A percentile compares a stretch with the other conserved stretches of the same genome.
These are phyloP conservation scores for Fulica atra DNA, from an alignment of 2,113 vertebrate species.

Conservation along the genomic window DNA sequence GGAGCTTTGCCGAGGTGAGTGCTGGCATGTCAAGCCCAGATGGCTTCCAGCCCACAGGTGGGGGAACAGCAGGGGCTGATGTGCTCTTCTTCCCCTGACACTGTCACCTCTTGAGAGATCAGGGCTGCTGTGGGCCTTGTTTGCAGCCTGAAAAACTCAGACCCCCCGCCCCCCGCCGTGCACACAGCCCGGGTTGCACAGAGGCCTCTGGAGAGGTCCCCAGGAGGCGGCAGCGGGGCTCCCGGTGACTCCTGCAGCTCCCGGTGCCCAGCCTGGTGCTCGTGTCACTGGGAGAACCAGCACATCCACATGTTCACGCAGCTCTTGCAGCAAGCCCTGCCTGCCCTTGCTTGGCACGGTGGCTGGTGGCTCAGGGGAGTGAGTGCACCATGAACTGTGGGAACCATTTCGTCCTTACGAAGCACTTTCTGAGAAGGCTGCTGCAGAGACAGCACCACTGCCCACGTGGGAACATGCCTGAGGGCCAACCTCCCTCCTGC, in stretches of 20 bases:
- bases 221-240: background rate
- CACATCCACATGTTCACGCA: background rate
- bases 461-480: fast-evolving
- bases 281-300: background rate
- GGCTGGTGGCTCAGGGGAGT: fast-evolving
- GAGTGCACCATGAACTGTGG: fast-evolving
- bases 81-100: background rate
- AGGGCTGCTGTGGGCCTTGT: background rate
- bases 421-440: background rate
- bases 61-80: background rate
- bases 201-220: background rate
- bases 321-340: background rate
- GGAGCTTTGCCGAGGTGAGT: background rate
- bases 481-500: background rate
- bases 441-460: background rate
- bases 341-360: background rate
- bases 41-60: fast-evolving
- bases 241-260: background rate
- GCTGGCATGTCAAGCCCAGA: background rate
- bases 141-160: background rate
- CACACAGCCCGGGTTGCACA: fast-evolving
- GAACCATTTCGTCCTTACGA: fast-evolving
- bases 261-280: background rate
- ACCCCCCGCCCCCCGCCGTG: background rate
- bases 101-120: background rate